Conservation (phyloP, 2,113 vertebrate genomes). For the Campylomormyrus tamandua region DNA sequence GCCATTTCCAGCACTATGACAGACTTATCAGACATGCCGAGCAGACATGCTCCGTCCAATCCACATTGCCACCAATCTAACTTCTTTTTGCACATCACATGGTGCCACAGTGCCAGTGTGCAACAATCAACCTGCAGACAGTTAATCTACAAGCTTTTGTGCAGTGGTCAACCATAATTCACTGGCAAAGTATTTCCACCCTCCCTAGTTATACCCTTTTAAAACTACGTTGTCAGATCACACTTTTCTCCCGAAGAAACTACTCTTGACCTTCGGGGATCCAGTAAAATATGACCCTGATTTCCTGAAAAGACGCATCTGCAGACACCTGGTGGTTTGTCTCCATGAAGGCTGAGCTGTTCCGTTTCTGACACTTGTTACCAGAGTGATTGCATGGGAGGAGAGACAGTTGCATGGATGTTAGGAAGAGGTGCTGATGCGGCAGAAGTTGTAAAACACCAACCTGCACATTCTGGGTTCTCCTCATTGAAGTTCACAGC, state of each 20-base stretch:
- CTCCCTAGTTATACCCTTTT: neutral
- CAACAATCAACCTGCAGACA: neutral
- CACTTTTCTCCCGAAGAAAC: neutral
- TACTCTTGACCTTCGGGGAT: neutral
- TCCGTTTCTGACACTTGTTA: neutral
- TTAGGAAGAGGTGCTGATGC: neutral
- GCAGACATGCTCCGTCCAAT: neutral
- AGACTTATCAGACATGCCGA: neutral
- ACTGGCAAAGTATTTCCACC: neutral
- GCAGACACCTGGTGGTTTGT: neutral
- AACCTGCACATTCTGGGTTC: slow-evolving; percentile 96
- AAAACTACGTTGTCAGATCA: neutral
- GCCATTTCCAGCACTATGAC: neutral
- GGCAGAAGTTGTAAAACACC: slow-evolving; percentile 13
- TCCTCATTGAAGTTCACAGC: slow-evolving; percentile 97
- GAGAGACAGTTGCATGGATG: neutral
- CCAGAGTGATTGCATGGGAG: neutral
- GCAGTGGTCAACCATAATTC: neutral
- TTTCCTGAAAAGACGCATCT: neutral
- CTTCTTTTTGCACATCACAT: neutral
- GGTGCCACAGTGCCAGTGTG: neutral
- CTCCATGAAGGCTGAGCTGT: neutral
- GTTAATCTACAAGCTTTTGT: neutral
- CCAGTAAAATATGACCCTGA: neutral
- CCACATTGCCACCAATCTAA: neutral